Percentiles rank a stretch among this genome's conserved stretches.
These are phyloP conservation scores for Mus spretus DNA, from an alignment of 2,797 vertebrate species.

Conservation along the genomic window DNA sequence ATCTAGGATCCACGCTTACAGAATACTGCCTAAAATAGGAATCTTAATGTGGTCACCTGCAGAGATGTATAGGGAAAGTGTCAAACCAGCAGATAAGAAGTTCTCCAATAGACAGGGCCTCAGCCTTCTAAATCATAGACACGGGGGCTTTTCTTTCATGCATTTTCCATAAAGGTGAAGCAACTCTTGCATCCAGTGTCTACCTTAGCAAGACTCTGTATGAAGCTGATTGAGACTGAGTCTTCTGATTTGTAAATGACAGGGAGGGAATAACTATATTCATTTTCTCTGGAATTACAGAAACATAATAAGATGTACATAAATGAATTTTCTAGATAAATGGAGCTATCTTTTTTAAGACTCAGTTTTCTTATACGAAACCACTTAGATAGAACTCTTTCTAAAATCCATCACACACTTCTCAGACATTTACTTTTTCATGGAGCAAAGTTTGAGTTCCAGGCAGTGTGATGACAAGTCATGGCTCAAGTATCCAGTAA, in stretches of 20 bases:
- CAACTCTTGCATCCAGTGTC: background rate
- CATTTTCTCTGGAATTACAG: conserved; percentile 35
- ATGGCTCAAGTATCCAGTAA: background rate
- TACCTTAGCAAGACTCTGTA: background rate
- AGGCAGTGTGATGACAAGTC: background rate
- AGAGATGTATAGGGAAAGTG: conserved; percentile 62
- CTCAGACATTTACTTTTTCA: background rate
- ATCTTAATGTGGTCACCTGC: conserved; percentile 64
- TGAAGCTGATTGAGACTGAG: conserved; percentile 10
- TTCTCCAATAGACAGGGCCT: conserved; percentile 82
- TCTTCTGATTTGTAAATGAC: background rate
- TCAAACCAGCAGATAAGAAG: conserved; percentile 60
- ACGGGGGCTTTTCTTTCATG: background rate
- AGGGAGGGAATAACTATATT: background rate
- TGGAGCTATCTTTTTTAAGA: conserved; percentile 16
- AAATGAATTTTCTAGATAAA: conserved; percentile 22
- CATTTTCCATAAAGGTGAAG: background rate
- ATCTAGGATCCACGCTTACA: conserved; percentile 80
- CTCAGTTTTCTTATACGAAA: conserved; percentile 29
- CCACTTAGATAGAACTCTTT: background rate
- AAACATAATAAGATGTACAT: background rate
- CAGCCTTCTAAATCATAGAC: conserved; percentile 63
- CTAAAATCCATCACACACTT: background rate
- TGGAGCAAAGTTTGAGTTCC: background rate
- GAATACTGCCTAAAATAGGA: conserved; percentile 80